Evolutionary conservation across 2,113 vertebrate species (phyloP).

Genomic region (Limnothrissa miodon): DNA sequence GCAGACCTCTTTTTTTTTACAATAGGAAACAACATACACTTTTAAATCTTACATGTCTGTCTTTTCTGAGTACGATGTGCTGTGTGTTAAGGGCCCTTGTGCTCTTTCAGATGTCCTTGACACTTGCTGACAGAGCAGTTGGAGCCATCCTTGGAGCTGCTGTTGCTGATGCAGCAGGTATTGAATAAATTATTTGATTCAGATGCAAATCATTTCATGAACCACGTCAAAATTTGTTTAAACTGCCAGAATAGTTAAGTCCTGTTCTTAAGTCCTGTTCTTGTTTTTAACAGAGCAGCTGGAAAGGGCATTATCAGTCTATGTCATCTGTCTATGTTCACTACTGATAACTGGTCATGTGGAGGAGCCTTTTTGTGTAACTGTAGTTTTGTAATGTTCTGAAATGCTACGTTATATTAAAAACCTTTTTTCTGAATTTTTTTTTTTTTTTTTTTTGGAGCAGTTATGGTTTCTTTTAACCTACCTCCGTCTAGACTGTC

Average conservation of each 20-base stretch:
- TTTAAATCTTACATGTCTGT: neutral
- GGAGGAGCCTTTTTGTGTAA: neutral
- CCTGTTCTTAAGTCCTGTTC: neutral
- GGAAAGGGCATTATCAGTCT: neutral
- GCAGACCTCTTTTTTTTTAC: neutral
- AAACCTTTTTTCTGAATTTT: neutral
- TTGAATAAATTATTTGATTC: conserved; percentile 39
- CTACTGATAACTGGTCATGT: neutral
- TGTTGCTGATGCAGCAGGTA: conserved; percentile 71
- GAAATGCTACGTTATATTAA: neutral
- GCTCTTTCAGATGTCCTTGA: conserved; percentile 55
- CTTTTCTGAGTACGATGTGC: neutral
- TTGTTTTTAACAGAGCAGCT: neutral
- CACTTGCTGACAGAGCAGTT: conserved; percentile 55
- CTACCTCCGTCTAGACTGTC: neutral
- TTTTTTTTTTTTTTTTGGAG: neutral
- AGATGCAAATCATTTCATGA: neutral
- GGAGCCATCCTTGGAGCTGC: conserved; percentile 69
- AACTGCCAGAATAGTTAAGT: neutral
- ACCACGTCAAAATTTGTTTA: neutral
- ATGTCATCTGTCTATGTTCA: conserved; percentile 39
- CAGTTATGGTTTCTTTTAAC: neutral
- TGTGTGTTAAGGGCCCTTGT: conserved; percentile 40
- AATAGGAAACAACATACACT: neutral
- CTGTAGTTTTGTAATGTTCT: neutral